Percentiles rank a stretch among this genome's conserved stretches.
phyloP scores from a whole-genome alignment of 1,140 invertebrate genomes.

The Papilio polytes region DNA sequence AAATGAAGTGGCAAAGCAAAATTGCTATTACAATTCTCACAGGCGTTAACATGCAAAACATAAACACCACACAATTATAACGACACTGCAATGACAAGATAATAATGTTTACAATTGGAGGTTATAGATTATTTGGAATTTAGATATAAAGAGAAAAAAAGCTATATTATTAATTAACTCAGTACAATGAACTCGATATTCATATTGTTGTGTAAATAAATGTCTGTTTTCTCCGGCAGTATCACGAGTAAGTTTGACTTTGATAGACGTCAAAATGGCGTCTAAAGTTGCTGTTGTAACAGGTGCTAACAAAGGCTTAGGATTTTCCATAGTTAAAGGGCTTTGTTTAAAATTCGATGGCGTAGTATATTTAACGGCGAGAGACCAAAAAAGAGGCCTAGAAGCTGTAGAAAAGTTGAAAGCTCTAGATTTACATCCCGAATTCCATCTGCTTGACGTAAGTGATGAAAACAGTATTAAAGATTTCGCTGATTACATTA shows the following conservation, averaged over 20 bases:
- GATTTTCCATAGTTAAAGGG: constrained; percentile 88
- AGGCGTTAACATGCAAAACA: background rate
- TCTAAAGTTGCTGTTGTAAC: constrained; percentile 85
- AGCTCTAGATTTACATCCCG: constrained; percentile 80
- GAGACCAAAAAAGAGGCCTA: constrained; percentile 84
- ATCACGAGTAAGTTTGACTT: background rate
- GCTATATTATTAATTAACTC: background rate
- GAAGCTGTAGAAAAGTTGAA: constrained; percentile 85
- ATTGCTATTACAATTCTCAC: background rate
- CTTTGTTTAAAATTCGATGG: constrained; percentile 86
- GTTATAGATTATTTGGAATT: background rate
- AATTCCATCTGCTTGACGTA: constrained; percentile 89
- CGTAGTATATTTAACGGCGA: constrained; percentile 87
- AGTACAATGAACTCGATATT: background rate
- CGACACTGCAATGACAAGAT: background rate
- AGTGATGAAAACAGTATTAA: constrained; percentile 85
- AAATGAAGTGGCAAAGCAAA: background rate
- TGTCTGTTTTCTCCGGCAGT: background rate
- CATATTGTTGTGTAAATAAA: too few species aligned
- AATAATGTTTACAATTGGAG: background rate
- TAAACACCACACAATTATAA: background rate
- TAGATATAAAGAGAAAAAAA: background rate
- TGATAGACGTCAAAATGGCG: constrained; percentile 52
- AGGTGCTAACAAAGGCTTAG: constrained; percentile 91
- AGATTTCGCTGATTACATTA: constrained; percentile 85